phyloP scores from a whole-genome alignment of 2,888 invertebrate species.

The Pollenia labialis region DNA sequence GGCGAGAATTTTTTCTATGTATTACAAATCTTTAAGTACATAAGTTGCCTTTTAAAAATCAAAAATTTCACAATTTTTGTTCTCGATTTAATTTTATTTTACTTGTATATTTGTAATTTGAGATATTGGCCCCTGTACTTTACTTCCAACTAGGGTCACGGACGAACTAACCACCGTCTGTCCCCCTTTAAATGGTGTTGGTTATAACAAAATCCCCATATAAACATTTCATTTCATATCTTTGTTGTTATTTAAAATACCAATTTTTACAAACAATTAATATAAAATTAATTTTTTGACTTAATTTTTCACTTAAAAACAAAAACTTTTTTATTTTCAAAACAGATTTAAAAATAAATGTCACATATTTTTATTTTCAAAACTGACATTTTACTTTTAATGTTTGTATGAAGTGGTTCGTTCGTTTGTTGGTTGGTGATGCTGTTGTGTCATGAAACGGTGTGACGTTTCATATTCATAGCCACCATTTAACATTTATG shows the following conservation, averaged over 20 bases:
- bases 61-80: too few relatives aligned
- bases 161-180: too few relatives aligned
- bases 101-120: too few relatives aligned
- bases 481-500: conserved; percentile 70
- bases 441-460: conserved; percentile 47
- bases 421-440: conserved; percentile 16
- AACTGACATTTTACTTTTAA: conserved; percentile 62
- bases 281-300: conserved; percentile 1
- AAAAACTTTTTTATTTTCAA: conserved; percentile 3
- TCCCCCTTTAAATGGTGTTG: too few relatives aligned
- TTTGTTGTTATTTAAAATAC: not conserved
- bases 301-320: conserved; percentile 16
- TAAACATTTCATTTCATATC: too few relatives aligned
- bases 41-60: too few relatives aligned
- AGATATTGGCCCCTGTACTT: too few relatives aligned
- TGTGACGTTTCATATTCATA: conserved; percentile 67
- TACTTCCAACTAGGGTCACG: too few relatives aligned
- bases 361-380: conserved; percentile 58
- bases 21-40: too few relatives aligned
- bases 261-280: conserved; percentile 22
- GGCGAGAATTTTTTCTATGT: too few relatives aligned
- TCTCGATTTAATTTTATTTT: too few relatives aligned
- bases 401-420: conserved; percentile 43
- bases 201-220: too few relatives aligned
- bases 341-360: conserved; percentile 58